Evolutionary conservation across 2,797 vertebrate genomes (phyloP), one percentile per base, ranked within the genome.

Genomic region (Microctenopoma lineatum): DNA sequence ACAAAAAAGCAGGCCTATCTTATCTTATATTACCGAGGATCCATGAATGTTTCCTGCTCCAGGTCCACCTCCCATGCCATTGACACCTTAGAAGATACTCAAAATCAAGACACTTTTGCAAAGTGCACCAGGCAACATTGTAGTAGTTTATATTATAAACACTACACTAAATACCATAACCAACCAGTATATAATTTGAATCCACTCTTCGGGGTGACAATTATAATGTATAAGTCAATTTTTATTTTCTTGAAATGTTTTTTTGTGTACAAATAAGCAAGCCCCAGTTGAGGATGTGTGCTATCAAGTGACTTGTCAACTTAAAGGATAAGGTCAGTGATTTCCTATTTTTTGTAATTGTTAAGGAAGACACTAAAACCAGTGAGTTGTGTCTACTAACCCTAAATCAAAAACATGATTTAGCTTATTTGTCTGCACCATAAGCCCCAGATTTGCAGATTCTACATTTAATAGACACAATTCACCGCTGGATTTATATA

Each of bases 41-140:
- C 96, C 96, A 81, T 97, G 98, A 5, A 92, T 80, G 88, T 88
- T 95, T 87, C 92, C 95, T 77, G 90, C 88, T 45, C 96, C 96
- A 69, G 93, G 80, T 70, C 94, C 91, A 90, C 95, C 95, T 89
- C 94, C 95, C 86, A 96, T 90, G 50, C 95, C 90, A 80, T 94
- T 87, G 79, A 96, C 93, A 90, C 97, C 97, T 93, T 86, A 59
- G 50, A 78, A 64, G 52, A 83, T 66, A 87, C 75, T 79, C 7
- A 78, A 67, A 38, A 83, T 58, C 65, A 75, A 62, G 18, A 74
- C 18, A 71, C 27, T 2, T 44, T 77, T 13, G 70, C 29, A 72
- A 73, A 26, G 5, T 59, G 14, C n/a, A 73, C 51, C 10, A 5
- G 7, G 15, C 5, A 6, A 51, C 27, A 71, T 66, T 4, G 55